Evolutionary conservation across 2,888 invertebrate genomes (phyloP), one percentile per base, ranked within the genome.

Genomic region (Apodemia hepburni): DNA sequence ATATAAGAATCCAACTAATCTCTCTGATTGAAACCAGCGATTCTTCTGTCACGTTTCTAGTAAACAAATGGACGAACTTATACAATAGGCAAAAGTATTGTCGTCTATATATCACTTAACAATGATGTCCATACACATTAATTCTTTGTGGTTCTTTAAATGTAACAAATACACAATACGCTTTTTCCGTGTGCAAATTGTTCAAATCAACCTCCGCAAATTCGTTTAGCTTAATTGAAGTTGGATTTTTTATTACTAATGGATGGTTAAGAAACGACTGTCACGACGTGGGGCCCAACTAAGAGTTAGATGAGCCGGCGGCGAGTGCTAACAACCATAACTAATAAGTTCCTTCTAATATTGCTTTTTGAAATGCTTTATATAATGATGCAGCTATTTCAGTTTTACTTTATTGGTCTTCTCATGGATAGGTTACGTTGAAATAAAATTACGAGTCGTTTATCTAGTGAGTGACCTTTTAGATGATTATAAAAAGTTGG

Each of bases 211-310:
- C 76, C 82, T 73, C 76, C 83, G 75, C 78, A 73, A 42, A 45
- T 78, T 69, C 67, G 67, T 65, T 79, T 75, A 76, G 75, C 54
- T 79, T 82, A 83, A 82, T 84, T 75, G 79, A 77, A 73, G 77
- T 77, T 73, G 76, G 81, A 81, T 79, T 81, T 85, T 83, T 86
- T 88, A 84, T 84, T 81, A 78, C 76, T 74, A 80, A 79, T 81
- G 85, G 85, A 86, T 85, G 84, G 80, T 76, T 84, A 85, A 87
- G 84, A 82, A 85, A 87, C 82, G 78, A 76, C 74, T 78, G 86
- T 88, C 88, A 88, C 87, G 87, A 89, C 82, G 82, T 77, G 81
- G 71, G 81, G 81, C 80, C 75, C 70, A 70, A 7, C 27, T 15
- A 51, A 47, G 45, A 60, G 60, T 38, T 38, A 42, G 60, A 42